These are phyloP conservation scores for Poeciliopsis infans DNA, from an alignment of 2,797 vertebrate genomes.

Conservation along the genomic window DNA sequence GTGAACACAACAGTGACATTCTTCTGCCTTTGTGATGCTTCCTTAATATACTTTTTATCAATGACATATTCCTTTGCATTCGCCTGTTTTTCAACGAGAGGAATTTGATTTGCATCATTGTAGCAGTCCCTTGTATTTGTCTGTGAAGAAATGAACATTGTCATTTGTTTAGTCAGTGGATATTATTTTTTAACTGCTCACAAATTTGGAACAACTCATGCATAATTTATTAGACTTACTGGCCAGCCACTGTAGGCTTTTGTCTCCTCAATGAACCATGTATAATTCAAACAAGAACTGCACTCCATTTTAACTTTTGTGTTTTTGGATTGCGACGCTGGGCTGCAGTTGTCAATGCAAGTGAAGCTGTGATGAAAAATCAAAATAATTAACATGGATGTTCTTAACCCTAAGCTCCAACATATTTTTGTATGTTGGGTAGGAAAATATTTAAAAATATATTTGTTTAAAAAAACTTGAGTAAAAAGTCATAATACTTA, in stretches of 20 bases:
- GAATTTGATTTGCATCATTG: background rate
- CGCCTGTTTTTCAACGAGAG: background rate
- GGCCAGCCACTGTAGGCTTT: fast-evolving
- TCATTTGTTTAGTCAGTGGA: background rate
- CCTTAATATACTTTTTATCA: fast-evolving
- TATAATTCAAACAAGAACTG: constrained; percentile 41
- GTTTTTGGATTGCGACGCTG: fast-evolving
- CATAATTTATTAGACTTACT: constrained; percentile 48
- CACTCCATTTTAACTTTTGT: constrained; percentile 38
- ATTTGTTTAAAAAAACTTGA: background rate
- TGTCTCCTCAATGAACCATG: constrained; percentile 69
- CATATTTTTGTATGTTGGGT: background rate
- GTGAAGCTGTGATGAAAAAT: constrained; percentile 37
- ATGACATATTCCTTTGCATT: constrained; percentile 28
- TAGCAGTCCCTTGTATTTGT: constrained; percentile 50
- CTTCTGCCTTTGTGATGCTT: fast-evolving
- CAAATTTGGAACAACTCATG: background rate
- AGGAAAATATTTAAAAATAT: background rate
- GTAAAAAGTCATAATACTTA: background rate
- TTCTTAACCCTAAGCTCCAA: background rate
- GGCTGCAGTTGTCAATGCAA: constrained; percentile 62
- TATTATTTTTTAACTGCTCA: background rate
- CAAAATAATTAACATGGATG: background rate
- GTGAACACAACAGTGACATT: constrained; percentile 55
- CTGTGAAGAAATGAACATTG: constrained; percentile 36